Percentiles rank a stretch among this genome's conserved stretches.
Conservation (phyloP, 1,140 invertebrate genomes). For the Ladona fulva region DNA sequence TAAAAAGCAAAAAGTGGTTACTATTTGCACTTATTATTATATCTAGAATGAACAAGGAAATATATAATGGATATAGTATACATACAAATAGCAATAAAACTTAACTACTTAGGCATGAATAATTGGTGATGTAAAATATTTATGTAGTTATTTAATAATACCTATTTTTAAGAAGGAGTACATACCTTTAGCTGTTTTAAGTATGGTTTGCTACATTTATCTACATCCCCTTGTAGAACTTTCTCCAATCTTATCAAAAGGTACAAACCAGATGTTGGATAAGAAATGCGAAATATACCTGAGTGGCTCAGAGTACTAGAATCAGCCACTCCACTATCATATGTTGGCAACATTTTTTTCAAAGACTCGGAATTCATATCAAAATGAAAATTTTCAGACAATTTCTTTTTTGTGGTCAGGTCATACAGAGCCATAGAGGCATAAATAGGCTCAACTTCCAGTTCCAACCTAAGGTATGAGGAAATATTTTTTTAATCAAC, state of each 20-base stretch:
- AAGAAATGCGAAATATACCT: background rate
- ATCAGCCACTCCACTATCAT: background rate
- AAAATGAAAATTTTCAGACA: constrained; percentile 4
- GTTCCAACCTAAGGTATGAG: background rate
- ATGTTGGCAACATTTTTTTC: background rate
- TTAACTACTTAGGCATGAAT: background rate
- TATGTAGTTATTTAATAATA: background rate
- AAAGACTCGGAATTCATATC: background rate
- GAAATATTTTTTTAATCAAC: background rate
- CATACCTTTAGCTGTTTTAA: background rate
- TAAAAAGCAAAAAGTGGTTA: background rate
- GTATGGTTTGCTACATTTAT: background rate
- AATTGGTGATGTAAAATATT: background rate
- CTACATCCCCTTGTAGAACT: background rate
- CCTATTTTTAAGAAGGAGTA: background rate
- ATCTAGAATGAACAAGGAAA: background rate
- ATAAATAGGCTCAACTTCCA: background rate
- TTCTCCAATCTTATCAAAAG: background rate
- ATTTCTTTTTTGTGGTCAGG: background rate
- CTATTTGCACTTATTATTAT: background rate
- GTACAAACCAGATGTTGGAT: background rate
- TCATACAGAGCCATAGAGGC: background rate
- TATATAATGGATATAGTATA: background rate
- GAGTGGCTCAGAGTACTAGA: background rate
- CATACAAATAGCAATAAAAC: background rate